phyloP scores from a whole-genome alignment of 2,888 invertebrate genomes.

The Philereme transversata region DNA sequence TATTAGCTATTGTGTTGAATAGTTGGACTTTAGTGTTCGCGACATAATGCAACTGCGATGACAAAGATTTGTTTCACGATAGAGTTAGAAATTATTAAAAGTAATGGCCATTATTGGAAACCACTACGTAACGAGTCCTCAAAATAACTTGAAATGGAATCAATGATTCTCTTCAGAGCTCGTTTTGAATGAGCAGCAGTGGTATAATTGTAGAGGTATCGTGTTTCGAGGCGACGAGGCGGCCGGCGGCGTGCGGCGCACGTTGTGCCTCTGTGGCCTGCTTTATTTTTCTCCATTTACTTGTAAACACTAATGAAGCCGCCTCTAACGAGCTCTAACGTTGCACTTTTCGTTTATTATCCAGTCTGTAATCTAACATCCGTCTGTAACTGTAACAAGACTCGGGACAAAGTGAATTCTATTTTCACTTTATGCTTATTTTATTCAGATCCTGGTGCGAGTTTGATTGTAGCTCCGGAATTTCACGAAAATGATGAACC shows the following conservation, averaged over 20 bases:
- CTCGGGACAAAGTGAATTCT: slow-evolving; percentile 19
- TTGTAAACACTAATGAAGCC: slow-evolving; percentile 73
- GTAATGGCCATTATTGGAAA: slow-evolving; percentile 7
- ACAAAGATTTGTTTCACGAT: slow-evolving; percentile 1
- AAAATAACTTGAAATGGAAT: slow-evolving; percentile 1
- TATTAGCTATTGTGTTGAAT: slow-evolving; percentile 51
- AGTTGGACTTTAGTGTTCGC: slow-evolving; percentile 8
- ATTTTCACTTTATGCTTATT: slow-evolving; percentile 24
- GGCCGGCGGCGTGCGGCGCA: slow-evolving; percentile 3
- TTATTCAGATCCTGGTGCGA: slow-evolving; percentile 23
- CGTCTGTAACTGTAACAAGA: slow-evolving; percentile 35
- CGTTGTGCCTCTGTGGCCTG: slow-evolving; percentile 43
- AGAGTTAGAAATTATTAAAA: slow-evolving; percentile 10
- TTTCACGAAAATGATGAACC: slow-evolving; percentile 14
- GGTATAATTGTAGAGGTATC: slow-evolving; percentile 33
- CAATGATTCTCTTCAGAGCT: slow-evolving; percentile 14
- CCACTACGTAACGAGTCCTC: slow-evolving; percentile 13
- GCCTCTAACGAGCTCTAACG: slow-evolving; percentile 70
- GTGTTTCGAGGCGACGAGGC: slow-evolving; percentile 18
- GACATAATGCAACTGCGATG: slow-evolving; percentile 8
- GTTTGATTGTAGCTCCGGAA: slow-evolving; percentile 18
- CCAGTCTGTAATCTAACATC: slow-evolving; percentile 63
- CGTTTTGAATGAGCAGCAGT: slow-evolving; percentile 13
- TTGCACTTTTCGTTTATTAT: slow-evolving; percentile 67
- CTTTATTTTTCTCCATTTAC: slow-evolving; percentile 64